A percentile compares a stretch with the other conserved stretches of the same genome.
Evolutionary conservation across 1,140 invertebrate species (phyloP).

Genomic region (Hycleus phaleratus): DNA sequence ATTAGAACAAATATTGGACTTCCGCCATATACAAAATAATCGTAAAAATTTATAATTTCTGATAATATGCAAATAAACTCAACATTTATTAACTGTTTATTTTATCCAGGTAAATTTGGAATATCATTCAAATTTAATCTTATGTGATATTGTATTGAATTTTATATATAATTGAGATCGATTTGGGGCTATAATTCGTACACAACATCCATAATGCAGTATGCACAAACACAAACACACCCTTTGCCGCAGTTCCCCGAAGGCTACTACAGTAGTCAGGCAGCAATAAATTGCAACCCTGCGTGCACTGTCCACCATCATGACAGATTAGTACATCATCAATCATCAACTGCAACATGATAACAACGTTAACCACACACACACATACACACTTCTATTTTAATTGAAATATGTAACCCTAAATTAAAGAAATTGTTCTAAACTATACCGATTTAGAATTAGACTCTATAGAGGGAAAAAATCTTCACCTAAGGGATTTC

Average conservation of each 20-base stretch:
- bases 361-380: slow-evolving; percentile 26
- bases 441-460: no score
- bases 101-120: no score
- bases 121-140: no score
- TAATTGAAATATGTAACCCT: slow-evolving; percentile 34
- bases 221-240: not conserved
- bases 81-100: no score
- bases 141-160: no score
- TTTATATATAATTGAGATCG: no score
- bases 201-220: slow-evolving; percentile 15
- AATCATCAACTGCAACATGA: slow-evolving; percentile 32
- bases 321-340: slow-evolving; percentile 41
- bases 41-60: slow-evolving; percentile 5
- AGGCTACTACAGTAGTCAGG: slow-evolving; percentile 20
- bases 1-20: slow-evolving; percentile 34
- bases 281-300: slow-evolving; percentile 34
- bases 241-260: slow-evolving; percentile 11
- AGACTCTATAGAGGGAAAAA: no score
- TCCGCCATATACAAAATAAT: slow-evolving; percentile 30
- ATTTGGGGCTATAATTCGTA: no score
- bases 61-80: no score
- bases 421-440: no score
- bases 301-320: slow-evolving; percentile 34
- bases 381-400: slow-evolving; percentile 17
- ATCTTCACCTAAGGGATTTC: no score